These are phyloP conservation scores for Leuciscus waleckii DNA, from an alignment of 2,797 vertebrate genomes.

Conservation along the genomic window DNA sequence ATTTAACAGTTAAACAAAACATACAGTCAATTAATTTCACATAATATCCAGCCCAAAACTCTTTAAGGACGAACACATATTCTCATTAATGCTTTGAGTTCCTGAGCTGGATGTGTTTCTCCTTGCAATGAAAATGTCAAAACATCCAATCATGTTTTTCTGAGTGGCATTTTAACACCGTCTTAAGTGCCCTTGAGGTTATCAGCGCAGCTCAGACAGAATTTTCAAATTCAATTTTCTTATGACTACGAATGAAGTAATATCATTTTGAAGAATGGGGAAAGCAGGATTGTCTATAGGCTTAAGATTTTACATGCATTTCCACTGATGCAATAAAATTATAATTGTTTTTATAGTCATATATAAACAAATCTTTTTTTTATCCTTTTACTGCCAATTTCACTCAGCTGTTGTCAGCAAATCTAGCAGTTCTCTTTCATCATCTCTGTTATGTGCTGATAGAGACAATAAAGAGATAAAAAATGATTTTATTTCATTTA, in stretches of 20 bases:
- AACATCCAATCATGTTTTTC: slow-evolving; percentile 37
- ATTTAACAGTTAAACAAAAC: neutral
- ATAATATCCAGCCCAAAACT: neutral
- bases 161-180: slow-evolving; percentile 20
- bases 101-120: slow-evolving; percentile 5
- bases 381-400: neutral
- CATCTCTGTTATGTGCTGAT: neutral
- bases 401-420: neutral
- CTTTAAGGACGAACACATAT: neutral
- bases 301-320: neutral
- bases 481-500: neutral
- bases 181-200: slow-evolving; percentile 37
- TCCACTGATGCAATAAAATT: neutral
- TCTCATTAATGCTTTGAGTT: slow-evolving; percentile 10
- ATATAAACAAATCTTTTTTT: neutral
- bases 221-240: slow-evolving; percentile 32
- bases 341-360: neutral
- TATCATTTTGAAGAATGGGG: slow-evolving; percentile 1
- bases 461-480: neutral
- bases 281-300: neutral
- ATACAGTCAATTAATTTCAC: neutral
- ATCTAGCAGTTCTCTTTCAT: neutral
- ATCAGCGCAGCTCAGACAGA: slow-evolving; percentile 31
- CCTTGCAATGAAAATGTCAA: slow-evolving; percentile 4
- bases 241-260: slow-evolving; percentile 6